A percentile compares a stretch with the other conserved stretches of the same genome.
These are phyloP conservation scores for Scolopax rusticola DNA, from an alignment of 2,797 vertebrate genomes.

Conservation along the genomic window DNA sequence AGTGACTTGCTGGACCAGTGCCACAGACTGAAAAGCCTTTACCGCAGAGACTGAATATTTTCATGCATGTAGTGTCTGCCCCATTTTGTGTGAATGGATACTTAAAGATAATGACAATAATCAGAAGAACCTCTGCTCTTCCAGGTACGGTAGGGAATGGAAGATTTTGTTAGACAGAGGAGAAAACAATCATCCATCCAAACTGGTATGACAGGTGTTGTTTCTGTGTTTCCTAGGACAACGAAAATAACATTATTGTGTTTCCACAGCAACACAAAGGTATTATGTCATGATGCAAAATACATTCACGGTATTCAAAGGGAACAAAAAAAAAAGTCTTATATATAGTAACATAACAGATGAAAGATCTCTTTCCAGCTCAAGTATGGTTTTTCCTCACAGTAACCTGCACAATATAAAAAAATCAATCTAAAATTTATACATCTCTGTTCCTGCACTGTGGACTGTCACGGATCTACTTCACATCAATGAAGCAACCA, in stretches of 20 bases:
- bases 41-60: neutral
- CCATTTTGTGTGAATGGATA: neutral
- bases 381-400: neutral
- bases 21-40: neutral
- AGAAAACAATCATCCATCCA: neutral
- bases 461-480: neutral
- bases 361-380: neutral
- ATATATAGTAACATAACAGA: slow-evolving; percentile 12
- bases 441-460: neutral
- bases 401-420: neutral
- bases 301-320: slow-evolving; percentile 40
- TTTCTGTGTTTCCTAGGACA: slow-evolving; percentile 71
- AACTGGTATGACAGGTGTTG: slow-evolving; percentile 50
- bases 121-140: neutral
- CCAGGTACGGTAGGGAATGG: neutral
- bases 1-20: slow-evolving; percentile 5
- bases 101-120: neutral
- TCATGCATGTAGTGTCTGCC: neutral
- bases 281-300: slow-evolving; percentile 61
- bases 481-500: neutral
- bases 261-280: slow-evolving; percentile 67
- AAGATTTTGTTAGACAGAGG: neutral
- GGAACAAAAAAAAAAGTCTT: neutral
- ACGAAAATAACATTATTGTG: slow-evolving; percentile 72
- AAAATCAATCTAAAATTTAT: neutral